Evolutionary conservation across 2,113 vertebrate genomes (phyloP).

Genomic region (Xiphophorus hellerii): DNA sequence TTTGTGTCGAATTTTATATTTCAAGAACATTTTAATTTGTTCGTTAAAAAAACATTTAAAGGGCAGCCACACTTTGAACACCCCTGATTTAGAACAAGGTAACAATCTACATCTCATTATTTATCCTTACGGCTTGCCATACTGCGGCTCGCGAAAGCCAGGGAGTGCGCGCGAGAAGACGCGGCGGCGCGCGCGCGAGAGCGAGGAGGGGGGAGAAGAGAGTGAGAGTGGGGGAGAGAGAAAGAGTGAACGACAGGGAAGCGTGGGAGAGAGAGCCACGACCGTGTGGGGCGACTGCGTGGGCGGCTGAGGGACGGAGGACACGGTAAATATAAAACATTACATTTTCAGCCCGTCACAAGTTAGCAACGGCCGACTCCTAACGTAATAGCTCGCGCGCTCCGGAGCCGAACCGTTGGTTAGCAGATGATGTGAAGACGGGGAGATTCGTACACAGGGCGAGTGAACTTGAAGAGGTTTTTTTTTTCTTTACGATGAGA

Average conservation of each 20-base stretch:
- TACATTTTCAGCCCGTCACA: conserved; percentile 43
- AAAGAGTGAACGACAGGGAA: conserved; percentile 28
- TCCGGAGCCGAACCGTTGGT: conserved; percentile 43
- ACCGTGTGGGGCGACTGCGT: conserved; percentile 55
- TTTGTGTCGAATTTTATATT: no score
- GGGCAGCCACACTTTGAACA: no score
- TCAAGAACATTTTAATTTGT: no score
- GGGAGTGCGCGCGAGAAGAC: conserved; percentile 78
- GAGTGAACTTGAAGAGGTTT: conserved; percentile 69
- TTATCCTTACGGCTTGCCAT: no score
- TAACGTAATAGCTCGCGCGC: conserved; percentile 55
- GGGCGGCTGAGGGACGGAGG: conserved; percentile 81
- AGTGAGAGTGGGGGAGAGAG: conserved; percentile 55
- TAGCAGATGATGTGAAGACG: conserved; percentile 63
- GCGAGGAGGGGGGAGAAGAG: conserved; percentile 63
- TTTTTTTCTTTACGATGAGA: neutral
- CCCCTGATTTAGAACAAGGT: no score
- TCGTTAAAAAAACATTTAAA: no score
- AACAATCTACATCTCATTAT: no score
- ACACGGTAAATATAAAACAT: conserved; percentile 84
- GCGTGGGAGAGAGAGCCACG: conserved; percentile 63
- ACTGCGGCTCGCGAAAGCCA: conserved; percentile 76
- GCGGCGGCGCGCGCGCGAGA: conserved; percentile 66
- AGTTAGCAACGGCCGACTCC: conserved; percentile 37
- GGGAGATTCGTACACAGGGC: conserved; percentile 56